Percentiles rank a stretch among this genome's conserved stretches.
These are phyloP conservation scores for Oplegnathus fasciatus DNA, from an alignment of 2,113 vertebrate genomes.

Conservation along the genomic window DNA sequence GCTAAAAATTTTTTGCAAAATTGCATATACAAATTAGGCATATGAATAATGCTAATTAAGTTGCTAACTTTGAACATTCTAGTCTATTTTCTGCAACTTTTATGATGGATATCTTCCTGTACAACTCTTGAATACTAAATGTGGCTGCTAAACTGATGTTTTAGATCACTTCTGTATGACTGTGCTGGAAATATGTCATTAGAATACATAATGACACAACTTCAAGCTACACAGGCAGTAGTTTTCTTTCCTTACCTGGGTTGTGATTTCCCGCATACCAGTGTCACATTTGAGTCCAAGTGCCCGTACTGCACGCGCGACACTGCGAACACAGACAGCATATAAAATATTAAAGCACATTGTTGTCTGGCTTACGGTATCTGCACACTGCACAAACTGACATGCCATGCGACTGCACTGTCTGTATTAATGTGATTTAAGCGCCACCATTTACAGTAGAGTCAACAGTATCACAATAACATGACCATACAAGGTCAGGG, in stretches of 20 bases:
- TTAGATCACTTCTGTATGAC: background rate
- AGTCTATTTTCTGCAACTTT: background rate
- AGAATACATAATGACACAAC: background rate
- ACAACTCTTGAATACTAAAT: background rate
- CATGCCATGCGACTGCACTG: constrained; percentile 33
- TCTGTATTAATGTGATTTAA: constrained; percentile 61
- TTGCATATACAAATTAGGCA: background rate
- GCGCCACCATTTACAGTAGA: constrained; percentile 44
- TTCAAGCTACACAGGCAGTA: background rate
- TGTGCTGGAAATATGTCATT: background rate
- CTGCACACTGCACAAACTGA: constrained; percentile 26
- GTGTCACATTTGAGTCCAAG: constrained; percentile 76
- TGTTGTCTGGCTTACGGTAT: constrained; percentile 17
- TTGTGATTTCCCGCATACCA: constrained; percentile 72
- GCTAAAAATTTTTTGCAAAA: background rate
- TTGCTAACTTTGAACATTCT: too few species aligned
- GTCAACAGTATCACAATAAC: constrained; percentile 64
- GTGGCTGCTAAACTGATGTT: background rate
- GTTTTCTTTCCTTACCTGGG: constrained; percentile 62
- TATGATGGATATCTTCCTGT: background rate
- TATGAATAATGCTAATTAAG: background rate
- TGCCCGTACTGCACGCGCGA: constrained; percentile 68
- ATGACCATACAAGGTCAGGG: constrained; percentile 74
- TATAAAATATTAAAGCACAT: constrained; percentile 46
- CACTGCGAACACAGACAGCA: constrained; percentile 70